Conservation (phyloP, 2,113 vertebrate genomes). For the Dunckerocampus dactyliophorus region DNA sequence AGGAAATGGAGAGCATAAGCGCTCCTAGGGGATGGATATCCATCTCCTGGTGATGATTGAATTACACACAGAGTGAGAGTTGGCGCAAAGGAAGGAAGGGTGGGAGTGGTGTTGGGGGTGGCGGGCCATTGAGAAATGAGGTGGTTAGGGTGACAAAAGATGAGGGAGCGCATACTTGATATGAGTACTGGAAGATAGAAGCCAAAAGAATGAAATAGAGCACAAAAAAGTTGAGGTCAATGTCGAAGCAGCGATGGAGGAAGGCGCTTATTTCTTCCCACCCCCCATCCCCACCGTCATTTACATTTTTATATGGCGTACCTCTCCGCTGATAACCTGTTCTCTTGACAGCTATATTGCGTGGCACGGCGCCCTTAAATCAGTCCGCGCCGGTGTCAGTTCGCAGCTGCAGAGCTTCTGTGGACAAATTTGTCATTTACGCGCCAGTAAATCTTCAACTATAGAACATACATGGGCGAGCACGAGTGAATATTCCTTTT, state of each 20-base stretch:
- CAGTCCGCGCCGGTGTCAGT: constrained; percentile 32
- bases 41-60: constrained; percentile 79
- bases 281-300: constrained; percentile 13
- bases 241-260: constrained; percentile 29
- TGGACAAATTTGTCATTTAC: constrained; percentile 28
- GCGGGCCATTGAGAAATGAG: constrained; percentile 41
- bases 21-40: constrained; percentile 75
- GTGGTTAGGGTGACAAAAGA: constrained; percentile 56
- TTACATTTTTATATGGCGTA: constrained; percentile 49
- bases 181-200: constrained; percentile 36
- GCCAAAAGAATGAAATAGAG: constrained; percentile 36
- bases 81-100: constrained; percentile 42
- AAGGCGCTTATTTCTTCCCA: constrained; percentile 9
- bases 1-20: constrained; percentile 80
- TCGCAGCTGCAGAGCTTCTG: constrained; percentile 17
- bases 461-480: constrained; percentile 1
- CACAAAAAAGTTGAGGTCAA: constrained; percentile 49
- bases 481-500: neutral
- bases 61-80: constrained; percentile 71
- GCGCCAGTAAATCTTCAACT: constrained; percentile 13
- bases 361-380: constrained; percentile 15
- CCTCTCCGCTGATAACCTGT: constrained; percentile 31
- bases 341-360: constrained; percentile 46
- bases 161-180: constrained; percentile 47
- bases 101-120: constrained; percentile 10